Evolutionary conservation across 2,888 invertebrate species (phyloP).

Genomic region (Scaptomyza reducta): DNA sequence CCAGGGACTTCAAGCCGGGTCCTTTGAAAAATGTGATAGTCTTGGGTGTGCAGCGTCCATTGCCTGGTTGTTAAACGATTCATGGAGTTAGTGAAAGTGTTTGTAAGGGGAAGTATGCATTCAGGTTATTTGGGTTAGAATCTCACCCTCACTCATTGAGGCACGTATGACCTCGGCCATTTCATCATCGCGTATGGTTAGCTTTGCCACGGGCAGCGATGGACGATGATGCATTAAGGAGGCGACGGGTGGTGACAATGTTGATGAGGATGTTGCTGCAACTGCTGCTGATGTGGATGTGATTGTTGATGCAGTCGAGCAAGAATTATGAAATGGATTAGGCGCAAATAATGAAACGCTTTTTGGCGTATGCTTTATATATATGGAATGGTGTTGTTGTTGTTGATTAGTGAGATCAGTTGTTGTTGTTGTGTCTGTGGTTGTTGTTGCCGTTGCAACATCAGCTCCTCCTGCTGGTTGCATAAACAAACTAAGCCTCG

Average conservation of each 20-base stretch:
- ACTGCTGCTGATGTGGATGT: constrained; percentile 31
- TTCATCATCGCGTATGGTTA: constrained; percentile 82
- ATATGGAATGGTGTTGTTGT: constrained; percentile 66
- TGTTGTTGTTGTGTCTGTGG: constrained; percentile 50
- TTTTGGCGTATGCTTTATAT: constrained; percentile 74
- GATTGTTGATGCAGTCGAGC: constrained; percentile 46
- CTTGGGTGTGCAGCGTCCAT: constrained; percentile 77
- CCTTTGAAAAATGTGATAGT: constrained; percentile 91
- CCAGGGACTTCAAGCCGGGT: constrained; percentile 92
- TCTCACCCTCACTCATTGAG: constrained; percentile 82
- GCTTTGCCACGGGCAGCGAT: constrained; percentile 79
- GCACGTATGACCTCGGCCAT: constrained; percentile 82
- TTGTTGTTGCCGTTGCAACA: constrained; percentile 35
- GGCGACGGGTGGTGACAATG: constrained; percentile 66
- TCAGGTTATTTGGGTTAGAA: background rate
- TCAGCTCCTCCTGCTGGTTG: constrained; percentile 54
- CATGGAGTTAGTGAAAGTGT: background rate
- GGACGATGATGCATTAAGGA: constrained; percentile 80
- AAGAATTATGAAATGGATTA: constrained; percentile 67
- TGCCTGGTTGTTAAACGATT: constrained; percentile 53
- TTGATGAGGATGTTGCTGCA: constrained; percentile 26
- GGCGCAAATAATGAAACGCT: constrained; percentile 70
- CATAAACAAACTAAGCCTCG: constrained; percentile 82
- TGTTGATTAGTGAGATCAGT: constrained; percentile 50
- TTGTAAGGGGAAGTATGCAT: background rate